These are phyloP conservation scores for Petaurus breviceps DNA, from an alignment of 2,113 vertebrate genomes.

Conservation along the genomic window DNA sequence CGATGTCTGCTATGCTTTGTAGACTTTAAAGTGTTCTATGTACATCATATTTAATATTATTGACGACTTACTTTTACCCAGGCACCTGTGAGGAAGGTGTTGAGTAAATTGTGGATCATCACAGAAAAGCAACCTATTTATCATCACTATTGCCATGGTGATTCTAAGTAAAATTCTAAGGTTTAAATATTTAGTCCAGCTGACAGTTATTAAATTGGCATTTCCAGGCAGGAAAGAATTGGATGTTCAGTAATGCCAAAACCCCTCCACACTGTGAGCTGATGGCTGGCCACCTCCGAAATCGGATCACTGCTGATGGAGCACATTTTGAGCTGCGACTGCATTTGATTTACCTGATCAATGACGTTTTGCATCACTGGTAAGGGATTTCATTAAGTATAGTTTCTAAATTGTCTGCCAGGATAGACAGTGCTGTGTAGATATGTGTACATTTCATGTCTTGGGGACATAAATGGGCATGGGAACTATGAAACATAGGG, in stretches of 20 bases:
- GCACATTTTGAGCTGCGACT: slow-evolving; percentile 96
- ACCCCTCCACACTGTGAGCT: slow-evolving; percentile 93
- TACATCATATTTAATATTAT: not conserved
- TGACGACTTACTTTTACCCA: not conserved
- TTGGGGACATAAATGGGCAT: not conserved
- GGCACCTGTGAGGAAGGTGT: not conserved
- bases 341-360: slow-evolving; percentile 98
- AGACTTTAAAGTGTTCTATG: not conserved
- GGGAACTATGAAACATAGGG: not conserved
- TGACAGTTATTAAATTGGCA: not conserved
- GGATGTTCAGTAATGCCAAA: slow-evolving; percentile 99
- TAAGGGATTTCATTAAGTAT: slow-evolving; percentile 69
- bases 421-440: no score
- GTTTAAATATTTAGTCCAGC: not conserved
- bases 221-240: slow-evolving; percentile 95
- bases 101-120: not conserved
- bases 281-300: slow-evolving; percentile 96
- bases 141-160: not conserved
- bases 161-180: not conserved
- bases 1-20: not conserved
- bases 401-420: not conserved
- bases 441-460: not conserved
- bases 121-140: not conserved
- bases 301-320: slow-evolving; percentile 91
- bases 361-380: slow-evolving; percentile 98